Evolutionary conservation across 2,888 invertebrate species (phyloP).

Genomic region (Tortricodes alternella): DNA sequence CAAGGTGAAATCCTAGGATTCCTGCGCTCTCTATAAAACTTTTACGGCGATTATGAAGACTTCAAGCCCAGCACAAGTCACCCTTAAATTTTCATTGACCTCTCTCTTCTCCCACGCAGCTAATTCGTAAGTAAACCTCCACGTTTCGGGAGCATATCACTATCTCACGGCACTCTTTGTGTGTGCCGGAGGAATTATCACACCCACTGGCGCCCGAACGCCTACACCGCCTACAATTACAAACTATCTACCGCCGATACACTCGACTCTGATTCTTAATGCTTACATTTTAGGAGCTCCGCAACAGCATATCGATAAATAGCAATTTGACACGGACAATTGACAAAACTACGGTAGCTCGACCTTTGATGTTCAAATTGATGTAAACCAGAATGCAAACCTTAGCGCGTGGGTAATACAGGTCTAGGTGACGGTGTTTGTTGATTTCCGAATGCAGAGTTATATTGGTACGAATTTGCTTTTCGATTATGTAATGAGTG

Average conservation of each 20-base stretch:
- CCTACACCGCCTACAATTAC: conserved; percentile 61
- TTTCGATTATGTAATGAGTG: conserved; percentile 57
- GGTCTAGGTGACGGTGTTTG: conserved; percentile 42
- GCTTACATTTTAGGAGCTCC: conserved; percentile 48
- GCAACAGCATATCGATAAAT: conserved; percentile 45
- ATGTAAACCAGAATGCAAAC: conserved; percentile 61
- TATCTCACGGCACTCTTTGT: conserved; percentile 77
- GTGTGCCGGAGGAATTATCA: conserved; percentile 78
- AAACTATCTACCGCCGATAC: conserved; percentile 49
- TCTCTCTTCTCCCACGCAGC: conserved; percentile 78
- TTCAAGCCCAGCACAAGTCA: conserved; percentile 36
- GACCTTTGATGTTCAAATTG: conserved; percentile 57
- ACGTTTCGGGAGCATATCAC: conserved; percentile 71
- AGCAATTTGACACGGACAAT: conserved; percentile 60
- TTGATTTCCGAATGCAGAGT: conserved; percentile 42
- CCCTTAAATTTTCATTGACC: conserved; percentile 51
- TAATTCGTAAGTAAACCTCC: conserved; percentile 69
- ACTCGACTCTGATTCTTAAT: conserved; percentile 56
- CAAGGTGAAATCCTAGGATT: conserved; percentile 7
- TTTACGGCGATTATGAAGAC: conserved; percentile 36
- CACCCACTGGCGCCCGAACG: conserved; percentile 72
- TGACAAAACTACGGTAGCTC: conserved; percentile 66
- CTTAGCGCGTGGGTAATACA: conserved; percentile 52
- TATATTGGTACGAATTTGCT: conserved; percentile 50
- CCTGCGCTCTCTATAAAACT: background rate